A percentile compares a stretch with the other conserved stretches of the same genome.
phyloP scores from a whole-genome alignment of 2,113 vertebrate species.

The Panthera uncia region DNA sequence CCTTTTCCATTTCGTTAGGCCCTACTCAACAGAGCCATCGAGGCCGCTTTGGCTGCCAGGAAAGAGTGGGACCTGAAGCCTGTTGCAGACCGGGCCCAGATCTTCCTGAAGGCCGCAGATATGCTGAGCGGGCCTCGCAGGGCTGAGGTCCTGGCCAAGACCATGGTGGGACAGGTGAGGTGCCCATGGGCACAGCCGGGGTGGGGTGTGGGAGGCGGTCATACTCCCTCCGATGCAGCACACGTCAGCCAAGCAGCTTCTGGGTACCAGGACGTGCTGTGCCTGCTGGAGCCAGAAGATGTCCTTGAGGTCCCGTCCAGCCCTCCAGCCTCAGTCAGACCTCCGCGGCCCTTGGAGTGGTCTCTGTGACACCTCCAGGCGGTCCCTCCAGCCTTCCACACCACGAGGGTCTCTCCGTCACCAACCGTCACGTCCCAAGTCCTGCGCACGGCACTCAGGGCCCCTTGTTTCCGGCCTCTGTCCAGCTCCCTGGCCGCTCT shows the following conservation, averaged over 20 bases:
- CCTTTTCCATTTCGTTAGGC: slow-evolving; percentile 82
- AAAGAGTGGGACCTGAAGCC: slow-evolving; percentile 96
- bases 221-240: accelerated
- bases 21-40: slow-evolving; percentile 93
- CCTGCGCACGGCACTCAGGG: accelerated
- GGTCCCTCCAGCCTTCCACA: neutral
- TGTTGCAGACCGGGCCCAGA: slow-evolving; percentile 91
- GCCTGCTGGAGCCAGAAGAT: neutral
- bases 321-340: neutral
- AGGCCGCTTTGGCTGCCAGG: slow-evolving; percentile 88
- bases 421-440: neutral
- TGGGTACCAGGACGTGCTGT: neutral
- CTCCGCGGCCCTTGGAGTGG: neutral
- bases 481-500: neutral
- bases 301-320: accelerated
- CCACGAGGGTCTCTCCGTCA: accelerated
- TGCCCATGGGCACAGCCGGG: accelerated
- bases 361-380: neutral
- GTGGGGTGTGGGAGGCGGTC: accelerated
- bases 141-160: slow-evolving; percentile 95
- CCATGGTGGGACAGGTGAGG: slow-evolving; percentile 96
- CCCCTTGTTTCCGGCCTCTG: neutral
- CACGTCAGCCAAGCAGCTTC: accelerated
- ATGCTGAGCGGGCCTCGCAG: slow-evolving; percentile 90
- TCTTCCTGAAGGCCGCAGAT: slow-evolving; percentile 95